phyloP scores from a whole-genome alignment of 1,140 invertebrate genomes.

The Cotesia vestalis region DNA sequence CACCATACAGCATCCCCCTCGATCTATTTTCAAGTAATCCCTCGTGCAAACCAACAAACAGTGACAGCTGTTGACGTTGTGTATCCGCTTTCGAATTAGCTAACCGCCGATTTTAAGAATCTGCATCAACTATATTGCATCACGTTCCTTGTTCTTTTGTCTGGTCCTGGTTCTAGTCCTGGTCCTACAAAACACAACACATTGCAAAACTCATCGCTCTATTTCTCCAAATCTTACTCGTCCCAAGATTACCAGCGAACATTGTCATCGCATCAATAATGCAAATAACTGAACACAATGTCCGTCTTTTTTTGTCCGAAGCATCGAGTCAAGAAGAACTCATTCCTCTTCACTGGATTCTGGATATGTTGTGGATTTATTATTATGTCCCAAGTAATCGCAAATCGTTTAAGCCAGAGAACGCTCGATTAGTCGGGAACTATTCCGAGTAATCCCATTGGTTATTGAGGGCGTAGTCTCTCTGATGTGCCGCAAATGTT shows the following conservation, averaged over 20 bases:
- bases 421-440: constrained; percentile 37
- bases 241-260: too few species aligned
- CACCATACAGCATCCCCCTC: constrained; percentile 17
- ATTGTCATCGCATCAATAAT: too few species aligned
- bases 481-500: neutral
- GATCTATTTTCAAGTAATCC: constrained; percentile 58
- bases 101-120: constrained; percentile 27
- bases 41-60: constrained; percentile 61
- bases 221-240: neutral
- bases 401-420: constrained; percentile 47
- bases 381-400: constrained; percentile 22
- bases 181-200: neutral
- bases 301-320: constrained; percentile 6
- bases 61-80: constrained; percentile 58
- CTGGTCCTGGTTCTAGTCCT: neutral
- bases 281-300: too few species aligned
- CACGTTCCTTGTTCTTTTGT: too few species aligned
- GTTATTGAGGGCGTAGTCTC: neutral
- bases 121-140: constrained; percentile 2
- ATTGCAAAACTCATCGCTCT: too few species aligned
- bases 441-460: constrained; percentile 30
- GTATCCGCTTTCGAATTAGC: constrained; percentile 39
- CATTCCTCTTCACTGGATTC: neutral
- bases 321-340: constrained; percentile 24
- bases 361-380: too few species aligned